Evolutionary conservation across 2,888 invertebrate species (phyloP).

Genomic region (Stomorhina lunata): DNA sequence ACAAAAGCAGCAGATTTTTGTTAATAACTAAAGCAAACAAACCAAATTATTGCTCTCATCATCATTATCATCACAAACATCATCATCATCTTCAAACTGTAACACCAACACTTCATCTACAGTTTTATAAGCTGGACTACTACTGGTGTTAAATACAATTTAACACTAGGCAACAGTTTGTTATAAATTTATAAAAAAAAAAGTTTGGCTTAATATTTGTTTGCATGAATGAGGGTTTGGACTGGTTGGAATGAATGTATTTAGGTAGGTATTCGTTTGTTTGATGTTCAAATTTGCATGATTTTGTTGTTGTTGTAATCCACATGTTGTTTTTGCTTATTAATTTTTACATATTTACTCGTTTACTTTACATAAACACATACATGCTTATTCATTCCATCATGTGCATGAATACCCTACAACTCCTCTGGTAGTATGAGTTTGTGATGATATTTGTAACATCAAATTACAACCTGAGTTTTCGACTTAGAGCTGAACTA

Average conservation of each 20-base stretch:
- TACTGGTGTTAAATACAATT: neutral
- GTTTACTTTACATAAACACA: too few species aligned
- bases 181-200: too few species aligned
- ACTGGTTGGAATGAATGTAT: neutral
- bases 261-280: neutral
- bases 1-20: neutral
- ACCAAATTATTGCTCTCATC: neutral
- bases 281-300: conserved; percentile 6
- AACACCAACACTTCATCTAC: neutral
- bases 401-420: too few species aligned
- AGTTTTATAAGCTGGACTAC: neutral
- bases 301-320: neutral
- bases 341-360: neutral
- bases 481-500: too few species aligned
- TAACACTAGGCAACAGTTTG: too few species aligned
- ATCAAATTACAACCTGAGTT: too few species aligned
- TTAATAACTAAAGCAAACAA: neutral
- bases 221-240: neutral
- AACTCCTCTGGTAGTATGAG: too few species aligned
- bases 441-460: too few species aligned
- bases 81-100: neutral
- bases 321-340: too few species aligned
- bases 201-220: neutral
- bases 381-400: too few species aligned
- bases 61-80: too few species aligned